Percentiles rank a stretch among this genome's conserved stretches.
phyloP scores from a whole-genome alignment of 2,797 vertebrate genomes.

The Pseudochirops cupreus region DNA sequence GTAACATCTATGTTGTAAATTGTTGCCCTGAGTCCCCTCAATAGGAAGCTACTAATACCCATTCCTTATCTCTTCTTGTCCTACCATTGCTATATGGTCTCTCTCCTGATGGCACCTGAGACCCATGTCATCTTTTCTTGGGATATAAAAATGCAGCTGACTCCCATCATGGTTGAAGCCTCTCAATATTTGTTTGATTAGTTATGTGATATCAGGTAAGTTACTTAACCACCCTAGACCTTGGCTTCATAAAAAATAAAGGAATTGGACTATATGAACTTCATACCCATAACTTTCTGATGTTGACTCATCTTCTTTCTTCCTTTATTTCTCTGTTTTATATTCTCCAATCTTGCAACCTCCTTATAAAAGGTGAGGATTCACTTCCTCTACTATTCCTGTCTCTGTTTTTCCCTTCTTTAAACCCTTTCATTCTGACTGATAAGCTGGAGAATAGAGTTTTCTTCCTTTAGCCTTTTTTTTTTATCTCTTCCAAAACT shows the following conservation, averaged over 20 bases:
- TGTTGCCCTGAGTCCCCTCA: neutral
- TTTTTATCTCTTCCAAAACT: neutral
- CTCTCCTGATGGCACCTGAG: neutral
- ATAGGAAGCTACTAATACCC: neutral
- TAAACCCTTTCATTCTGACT: neutral
- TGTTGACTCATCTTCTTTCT: neutral
- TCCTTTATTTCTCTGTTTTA: neutral
- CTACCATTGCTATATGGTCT: neutral
- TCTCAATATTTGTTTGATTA: slow-evolving; percentile 32
- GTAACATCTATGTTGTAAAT: neutral
- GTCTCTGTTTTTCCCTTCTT: neutral
- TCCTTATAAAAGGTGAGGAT: neutral
- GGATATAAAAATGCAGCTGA: slow-evolving; percentile 4
- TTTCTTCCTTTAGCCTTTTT: neutral
- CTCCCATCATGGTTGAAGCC: slow-evolving; percentile 7
- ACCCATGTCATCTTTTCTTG: slow-evolving; percentile 7
- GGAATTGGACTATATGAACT: neutral
- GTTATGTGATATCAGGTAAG: neutral
- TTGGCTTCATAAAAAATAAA: slow-evolving; percentile 7
- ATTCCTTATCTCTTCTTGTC: neutral
- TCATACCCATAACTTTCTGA: neutral
- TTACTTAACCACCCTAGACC: neutral
- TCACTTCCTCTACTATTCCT: neutral
- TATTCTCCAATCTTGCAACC: neutral
- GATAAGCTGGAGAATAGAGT: neutral